Evolutionary conservation across 2,797 vertebrate genomes (phyloP).

Genomic region (Oryzias sinensis): DNA sequence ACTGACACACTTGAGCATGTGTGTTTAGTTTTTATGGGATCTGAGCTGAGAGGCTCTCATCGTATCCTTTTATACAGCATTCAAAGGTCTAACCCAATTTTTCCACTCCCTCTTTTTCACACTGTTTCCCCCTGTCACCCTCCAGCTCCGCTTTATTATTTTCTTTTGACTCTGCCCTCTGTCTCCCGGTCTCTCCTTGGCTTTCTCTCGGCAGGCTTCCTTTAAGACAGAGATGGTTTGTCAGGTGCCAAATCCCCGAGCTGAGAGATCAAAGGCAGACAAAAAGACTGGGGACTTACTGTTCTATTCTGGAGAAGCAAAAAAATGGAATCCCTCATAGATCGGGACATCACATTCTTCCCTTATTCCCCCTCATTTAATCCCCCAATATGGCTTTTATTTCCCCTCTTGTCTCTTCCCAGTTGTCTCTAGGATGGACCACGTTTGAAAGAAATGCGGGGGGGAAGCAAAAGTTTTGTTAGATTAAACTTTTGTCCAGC

Average conservation of each 20-base stretch:
- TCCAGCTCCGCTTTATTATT: slow-evolving; percentile 27
- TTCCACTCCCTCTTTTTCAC: slow-evolving; percentile 42
- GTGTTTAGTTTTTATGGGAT: slow-evolving; percentile 56
- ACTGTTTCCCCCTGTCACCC: slow-evolving; percentile 22
- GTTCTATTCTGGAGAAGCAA: slow-evolving; percentile 73
- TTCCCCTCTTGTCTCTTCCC: slow-evolving; percentile 56
- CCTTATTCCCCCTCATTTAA: slow-evolving; percentile 69
- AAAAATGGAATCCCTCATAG: slow-evolving; percentile 74
- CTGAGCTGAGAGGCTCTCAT: slow-evolving; percentile 35
- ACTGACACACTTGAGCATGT: slow-evolving; percentile 49
- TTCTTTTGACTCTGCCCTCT: slow-evolving; percentile 32
- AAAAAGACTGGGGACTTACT: slow-evolving; percentile 76
- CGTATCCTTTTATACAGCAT: slow-evolving; percentile 38
- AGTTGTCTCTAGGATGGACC: slow-evolving; percentile 61
- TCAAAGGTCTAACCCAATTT: slow-evolving; percentile 44
- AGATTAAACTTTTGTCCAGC: slow-evolving; percentile 31
- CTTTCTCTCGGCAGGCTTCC: slow-evolving; percentile 59
- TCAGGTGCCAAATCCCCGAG: slow-evolving; percentile 74
- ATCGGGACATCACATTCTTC: slow-evolving; percentile 69
- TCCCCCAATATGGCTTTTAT: slow-evolving; percentile 56
- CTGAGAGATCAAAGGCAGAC: slow-evolving; percentile 72
- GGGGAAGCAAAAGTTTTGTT: slow-evolving; percentile 50
- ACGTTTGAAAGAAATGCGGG: slow-evolving; percentile 37
- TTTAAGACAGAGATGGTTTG: slow-evolving; percentile 69
- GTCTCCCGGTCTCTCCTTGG: slow-evolving; percentile 34